phyloP scores from a whole-genome alignment of 2,113 vertebrate genomes.

The Chinchilla lanigera region DNA sequence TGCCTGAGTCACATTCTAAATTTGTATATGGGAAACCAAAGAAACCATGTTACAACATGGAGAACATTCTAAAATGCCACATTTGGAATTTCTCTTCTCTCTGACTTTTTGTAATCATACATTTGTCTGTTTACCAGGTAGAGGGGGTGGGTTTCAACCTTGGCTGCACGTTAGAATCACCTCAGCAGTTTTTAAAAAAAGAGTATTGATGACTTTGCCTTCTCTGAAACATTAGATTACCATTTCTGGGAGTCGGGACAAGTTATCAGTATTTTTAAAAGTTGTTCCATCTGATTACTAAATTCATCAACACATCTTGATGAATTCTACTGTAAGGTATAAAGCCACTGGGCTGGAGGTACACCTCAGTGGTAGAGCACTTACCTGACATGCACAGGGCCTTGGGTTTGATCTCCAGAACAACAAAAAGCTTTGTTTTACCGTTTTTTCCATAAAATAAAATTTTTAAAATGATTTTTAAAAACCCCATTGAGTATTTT shows the following conservation, averaged over 20 bases:
- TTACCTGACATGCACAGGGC: neutral
- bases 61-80: slow-evolving; percentile 4
- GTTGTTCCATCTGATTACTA: neutral
- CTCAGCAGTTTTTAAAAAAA: neutral
- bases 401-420: neutral
- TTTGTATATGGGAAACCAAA: slow-evolving; percentile 28
- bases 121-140: slow-evolving; percentile 16
- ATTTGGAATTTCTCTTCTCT: slow-evolving; percentile 2
- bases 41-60: neutral
- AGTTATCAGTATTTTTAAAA: neutral
- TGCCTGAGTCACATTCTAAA: neutral
- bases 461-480: neutral
- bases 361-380: neutral
- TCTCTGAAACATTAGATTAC: slow-evolving; percentile 1
- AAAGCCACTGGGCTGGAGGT: neutral
- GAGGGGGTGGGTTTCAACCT: neutral
- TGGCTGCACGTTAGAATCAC: neutral
- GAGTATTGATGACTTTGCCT: neutral
- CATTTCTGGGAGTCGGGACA: neutral
- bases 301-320: neutral
- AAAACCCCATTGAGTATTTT: neutral
- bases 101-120: neutral
- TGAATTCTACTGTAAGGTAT: slow-evolving; percentile 26
- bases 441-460: neutral
- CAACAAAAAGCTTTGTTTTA: neutral